Evolutionary conservation across 30 jellyfish, hydroid and myxozoan genomes (phyloP), one percentile per base, ranked within the genome.

Genomic region (Aurelia aurita complex sp. Pacific): DNA sequence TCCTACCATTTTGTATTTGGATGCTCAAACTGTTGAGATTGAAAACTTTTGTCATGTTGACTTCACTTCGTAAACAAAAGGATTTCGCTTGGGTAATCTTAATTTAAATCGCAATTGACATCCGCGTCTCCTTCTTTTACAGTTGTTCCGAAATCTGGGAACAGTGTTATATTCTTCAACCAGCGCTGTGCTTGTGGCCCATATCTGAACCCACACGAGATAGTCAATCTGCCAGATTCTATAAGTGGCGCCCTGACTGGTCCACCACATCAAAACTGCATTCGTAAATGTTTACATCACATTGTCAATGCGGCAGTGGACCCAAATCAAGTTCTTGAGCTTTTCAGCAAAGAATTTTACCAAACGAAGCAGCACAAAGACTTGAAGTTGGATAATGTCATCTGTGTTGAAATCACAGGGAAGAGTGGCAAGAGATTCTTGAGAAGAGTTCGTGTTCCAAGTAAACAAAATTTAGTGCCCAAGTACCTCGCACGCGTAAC

Each of bases 251-350:
- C 96, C 60, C 79, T 94, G 42, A 88, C 93, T 38, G 99, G 99
- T 1, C 99, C 99, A 15, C 99, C 99, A 17, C 99, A 94, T 68
- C 99, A 94, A 86, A 94, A 94, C 85, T 85, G 99, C 83, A 94
- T 94, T 16, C 90, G 99, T 4, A 94, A 94, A 70, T 83, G 97
- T 65, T 57, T 94, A 70, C 99, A 88, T 60, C 97, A 94, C 62
- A 85, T 94, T 42, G 96, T 94, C 34, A 94, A 94, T 52, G 96
- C 99, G 0, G 99, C 99, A 13, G 69, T 88, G 23, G 97, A 94
- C 66, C 99, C 99, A 0, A 94, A 94, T 74, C 97, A 68, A 67
- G 91, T 94, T 16, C 82, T 94, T 42, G 99, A 94, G 85, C 68
- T 94, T 69, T 94, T 94, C 85, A 94, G 99, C 90, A 88, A 96